These are phyloP conservation scores for Crotophaga sulcirostris DNA, from an alignment of 2,113 vertebrate species.

Conservation along the genomic window DNA sequence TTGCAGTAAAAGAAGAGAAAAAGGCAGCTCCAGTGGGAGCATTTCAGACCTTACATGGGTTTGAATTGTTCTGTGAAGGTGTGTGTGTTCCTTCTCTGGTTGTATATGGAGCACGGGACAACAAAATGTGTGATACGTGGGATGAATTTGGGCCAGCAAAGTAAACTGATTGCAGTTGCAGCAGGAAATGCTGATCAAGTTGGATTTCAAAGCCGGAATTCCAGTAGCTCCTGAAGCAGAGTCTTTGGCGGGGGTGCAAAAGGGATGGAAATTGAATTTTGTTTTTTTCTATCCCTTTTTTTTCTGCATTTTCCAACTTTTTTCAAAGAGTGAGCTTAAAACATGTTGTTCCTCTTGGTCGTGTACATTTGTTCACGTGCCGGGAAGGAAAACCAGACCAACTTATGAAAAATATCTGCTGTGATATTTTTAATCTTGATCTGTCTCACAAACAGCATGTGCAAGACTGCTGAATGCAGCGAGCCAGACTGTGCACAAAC, in stretches of 20 bases:
- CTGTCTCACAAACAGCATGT: neutral
- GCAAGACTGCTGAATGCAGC: neutral
- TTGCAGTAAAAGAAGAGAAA: accelerated
- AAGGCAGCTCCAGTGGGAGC: neutral
- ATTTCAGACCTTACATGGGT: neutral
- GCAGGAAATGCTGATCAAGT: neutral
- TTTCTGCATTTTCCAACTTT: neutral
- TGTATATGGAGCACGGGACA: neutral
- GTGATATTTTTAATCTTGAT: slow-evolving; percentile 10
- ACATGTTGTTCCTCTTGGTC: neutral
- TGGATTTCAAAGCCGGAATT: neutral
- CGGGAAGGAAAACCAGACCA: neutral
- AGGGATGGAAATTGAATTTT: neutral
- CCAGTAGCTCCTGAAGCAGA: neutral
- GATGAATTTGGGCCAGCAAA: neutral
- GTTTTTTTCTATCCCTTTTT: neutral
- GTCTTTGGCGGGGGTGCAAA: neutral
- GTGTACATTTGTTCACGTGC: neutral
- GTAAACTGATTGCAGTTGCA: neutral
- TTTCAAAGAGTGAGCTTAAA: neutral
- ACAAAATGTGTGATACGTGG: neutral
- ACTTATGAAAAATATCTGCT: neutral
- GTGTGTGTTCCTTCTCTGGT: accelerated
- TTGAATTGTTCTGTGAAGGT: neutral
- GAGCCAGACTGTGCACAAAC: neutral